phyloP scores from a whole-genome alignment of 2,888 invertebrate species.

The Trachelus stipa region DNA sequence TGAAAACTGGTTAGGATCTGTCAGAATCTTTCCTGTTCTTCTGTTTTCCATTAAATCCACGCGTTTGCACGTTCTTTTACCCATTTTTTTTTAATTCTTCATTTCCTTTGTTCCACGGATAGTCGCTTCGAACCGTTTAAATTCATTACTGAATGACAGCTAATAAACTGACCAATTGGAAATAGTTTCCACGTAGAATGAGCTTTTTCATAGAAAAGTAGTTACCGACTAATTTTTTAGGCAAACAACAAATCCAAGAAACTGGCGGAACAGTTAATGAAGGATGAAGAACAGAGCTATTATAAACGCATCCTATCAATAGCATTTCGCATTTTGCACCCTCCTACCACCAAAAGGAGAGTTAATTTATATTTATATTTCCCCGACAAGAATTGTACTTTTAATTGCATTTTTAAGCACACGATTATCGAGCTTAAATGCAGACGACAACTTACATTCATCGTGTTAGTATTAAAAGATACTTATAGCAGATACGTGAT shows the following conservation, averaged over 20 bases:
- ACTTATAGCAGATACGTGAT: too few relatives aligned
- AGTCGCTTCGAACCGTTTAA: slow-evolving; percentile 7
- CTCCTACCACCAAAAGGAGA: neutral
- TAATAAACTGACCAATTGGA: slow-evolving; percentile 11
- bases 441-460: too few relatives aligned
- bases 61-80: neutral
- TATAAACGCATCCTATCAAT: slow-evolving; percentile 17
- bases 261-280: neutral
- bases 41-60: neutral
- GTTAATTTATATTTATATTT: slow-evolving; percentile 17
- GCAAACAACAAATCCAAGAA: neutral
- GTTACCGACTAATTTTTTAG: slow-evolving; percentile 22
- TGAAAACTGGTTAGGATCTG: neutral
- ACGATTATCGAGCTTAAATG: too few relatives aligned
- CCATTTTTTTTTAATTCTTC: neutral
- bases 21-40: neutral
- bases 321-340: slow-evolving; percentile 11
- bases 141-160: slow-evolving; percentile 17
- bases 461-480: too few relatives aligned
- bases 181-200: slow-evolving; percentile 24
- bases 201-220: slow-evolving; percentile 24
- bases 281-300: neutral
- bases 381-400: slow-evolving; percentile 6
- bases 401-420: slow-evolving; percentile 16
- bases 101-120: neutral